A percentile compares a stretch with the other conserved stretches of the same genome.
Evolutionary conservation across 2,797 vertebrate genomes (phyloP).

Genomic region (Alectoris magna): DNA sequence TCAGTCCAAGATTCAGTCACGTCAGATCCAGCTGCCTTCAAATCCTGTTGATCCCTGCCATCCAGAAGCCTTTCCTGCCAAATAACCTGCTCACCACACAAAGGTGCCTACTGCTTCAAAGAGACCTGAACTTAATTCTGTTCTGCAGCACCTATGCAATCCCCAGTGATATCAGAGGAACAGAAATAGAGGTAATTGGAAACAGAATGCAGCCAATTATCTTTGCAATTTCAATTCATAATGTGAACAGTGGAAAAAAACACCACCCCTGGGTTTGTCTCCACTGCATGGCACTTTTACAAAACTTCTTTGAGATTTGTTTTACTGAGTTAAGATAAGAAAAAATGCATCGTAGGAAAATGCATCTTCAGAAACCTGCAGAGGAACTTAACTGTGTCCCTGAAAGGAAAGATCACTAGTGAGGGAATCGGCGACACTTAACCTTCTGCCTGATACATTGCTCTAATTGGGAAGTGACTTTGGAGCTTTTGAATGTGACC

Average conservation of each 20-base stretch:
- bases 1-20: not conserved
- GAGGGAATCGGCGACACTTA: constrained; percentile 14
- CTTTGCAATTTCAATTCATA: not conserved
- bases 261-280: not conserved
- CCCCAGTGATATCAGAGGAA: not conserved
- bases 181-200: not conserved
- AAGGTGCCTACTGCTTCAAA: not conserved
- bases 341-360: not conserved
- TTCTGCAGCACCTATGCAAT: not conserved
- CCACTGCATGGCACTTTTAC: not conserved
- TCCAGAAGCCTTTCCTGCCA: not conserved
- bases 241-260: not conserved
- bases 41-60: not conserved
- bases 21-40: not conserved
- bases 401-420: not conserved
- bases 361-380: not conserved
- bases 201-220: not conserved
- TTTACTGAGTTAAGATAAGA: not conserved
- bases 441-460: not conserved
- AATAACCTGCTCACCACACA: not conserved
- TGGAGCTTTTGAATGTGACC: constrained; percentile 42
- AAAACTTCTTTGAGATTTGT: not conserved
- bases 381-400: not conserved
- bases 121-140: not conserved
- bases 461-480: constrained; percentile 46